These are phyloP conservation scores for Macrotis lagotis DNA, from an alignment of 2,113 vertebrate genomes.

Conservation along the genomic window DNA sequence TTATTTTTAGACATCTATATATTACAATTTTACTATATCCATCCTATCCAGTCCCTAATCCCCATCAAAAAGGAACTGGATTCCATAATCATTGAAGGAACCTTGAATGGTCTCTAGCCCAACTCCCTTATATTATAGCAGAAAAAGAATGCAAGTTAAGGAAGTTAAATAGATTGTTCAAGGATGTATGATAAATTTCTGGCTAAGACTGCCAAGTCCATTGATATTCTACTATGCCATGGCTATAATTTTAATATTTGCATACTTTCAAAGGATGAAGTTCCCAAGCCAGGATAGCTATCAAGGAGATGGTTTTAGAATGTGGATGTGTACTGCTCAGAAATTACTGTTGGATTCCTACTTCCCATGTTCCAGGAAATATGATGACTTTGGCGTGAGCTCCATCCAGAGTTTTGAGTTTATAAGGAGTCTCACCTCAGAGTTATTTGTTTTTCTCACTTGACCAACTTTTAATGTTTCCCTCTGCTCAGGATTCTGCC, in stretches of 20 bases:
- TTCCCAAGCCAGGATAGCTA: conserved; percentile 59
- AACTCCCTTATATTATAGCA: not conserved
- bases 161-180: not conserved
- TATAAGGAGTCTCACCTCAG: conserved; percentile 81
- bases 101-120: not conserved
- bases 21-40: conserved; percentile 1
- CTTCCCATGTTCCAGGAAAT: conserved; percentile 78
- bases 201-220: not conserved
- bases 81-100: conserved; percentile 15
- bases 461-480: conserved; percentile 78
- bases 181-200: not conserved
- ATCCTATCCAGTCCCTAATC: not conserved
- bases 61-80: not conserved
- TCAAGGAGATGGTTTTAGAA: conserved; percentile 73
- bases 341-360: conserved; percentile 77
- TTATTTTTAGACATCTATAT: not conserved
- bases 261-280: conserved; percentile 28
- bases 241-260: not conserved
- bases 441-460: conserved; percentile 80
- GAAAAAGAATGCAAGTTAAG: not conserved
- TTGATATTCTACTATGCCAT: not conserved
- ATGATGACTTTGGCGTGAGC: conserved; percentile 76
- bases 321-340: conserved; percentile 68
- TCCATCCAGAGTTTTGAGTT: conserved; percentile 76
- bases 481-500: conserved; percentile 64